Evolutionary conservation across 2,113 vertebrate species (phyloP), one percentile per base, ranked within the genome.

Genomic region (Dipodomys ordii): DNA sequence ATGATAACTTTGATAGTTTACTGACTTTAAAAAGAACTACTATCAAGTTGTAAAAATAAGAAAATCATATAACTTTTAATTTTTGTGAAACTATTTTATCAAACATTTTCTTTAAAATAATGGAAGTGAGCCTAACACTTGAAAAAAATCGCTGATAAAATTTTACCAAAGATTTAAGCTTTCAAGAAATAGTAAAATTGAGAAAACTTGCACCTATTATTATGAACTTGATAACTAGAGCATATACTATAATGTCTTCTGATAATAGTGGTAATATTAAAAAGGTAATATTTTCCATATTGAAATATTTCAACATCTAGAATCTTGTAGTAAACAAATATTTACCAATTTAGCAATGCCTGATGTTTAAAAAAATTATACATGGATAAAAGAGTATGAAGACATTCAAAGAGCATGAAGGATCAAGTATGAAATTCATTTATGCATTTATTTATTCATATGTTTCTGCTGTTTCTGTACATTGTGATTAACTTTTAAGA

Each of bases 71-170:
- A n/a, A 35, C 15, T 74, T 92, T 68, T 4, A 62, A 81, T 88
- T 91, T 64, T 35, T 60, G 12, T 72, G 35, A 1, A 86, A 83
- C 2, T 19, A 7, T n/a, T 82, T 77, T 46, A 18, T 12, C 4
- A 85, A 92, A 80, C 10, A 91, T 77, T 80, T 87, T 67, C 30
- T 85, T 87, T 39, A 78, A 87, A 82, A 62, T 81, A 85, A 91
- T n/a, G 78, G 64, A 90, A 92, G 57, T 32, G 18, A 86, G 13
- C 25, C 64, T 72, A 82, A 57, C 11, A 89, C 49, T 65, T 90
- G 11, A 87, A 88, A 25, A 28, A 23, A 64, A 89, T 49, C 12
- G 8, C 49, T 49, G 90, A 80, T 44, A 72, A 7, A 46, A 93
- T 90, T 9, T 64, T 81, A 57, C 16, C 3, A 83, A 83, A 95